Evolutionary conservation across 2,113 vertebrate genomes (phyloP).

Genomic region (Neolamprologus modestus): DNA sequence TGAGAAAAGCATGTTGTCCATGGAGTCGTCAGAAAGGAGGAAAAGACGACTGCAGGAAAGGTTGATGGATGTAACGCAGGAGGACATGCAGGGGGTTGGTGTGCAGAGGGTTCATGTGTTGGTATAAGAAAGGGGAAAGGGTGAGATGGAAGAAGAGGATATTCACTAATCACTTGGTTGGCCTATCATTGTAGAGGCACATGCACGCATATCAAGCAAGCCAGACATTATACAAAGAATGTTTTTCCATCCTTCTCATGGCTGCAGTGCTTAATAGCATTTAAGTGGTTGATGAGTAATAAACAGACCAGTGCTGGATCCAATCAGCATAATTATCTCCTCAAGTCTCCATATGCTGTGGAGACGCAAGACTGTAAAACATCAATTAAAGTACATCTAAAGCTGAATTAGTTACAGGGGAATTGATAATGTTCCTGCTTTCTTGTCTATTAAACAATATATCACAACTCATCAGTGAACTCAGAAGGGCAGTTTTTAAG

Average conservation of each 20-base stretch:
- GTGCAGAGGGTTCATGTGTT: background rate
- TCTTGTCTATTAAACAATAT: background rate
- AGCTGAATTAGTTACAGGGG: background rate
- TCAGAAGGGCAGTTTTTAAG: background rate
- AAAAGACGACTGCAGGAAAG: background rate
- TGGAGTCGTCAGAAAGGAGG: background rate
- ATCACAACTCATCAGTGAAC: background rate
- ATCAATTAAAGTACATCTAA: slow-evolving; percentile 21
- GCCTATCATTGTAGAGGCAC: background rate
- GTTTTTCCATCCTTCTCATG: background rate
- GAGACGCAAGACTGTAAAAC: background rate
- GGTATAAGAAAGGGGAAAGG: background rate
- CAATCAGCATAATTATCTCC: slow-evolving; percentile 31
- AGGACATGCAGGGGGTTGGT: background rate
- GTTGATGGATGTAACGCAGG: background rate
- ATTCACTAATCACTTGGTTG: background rate
- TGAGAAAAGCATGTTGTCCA: background rate
- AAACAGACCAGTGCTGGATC: background rate
- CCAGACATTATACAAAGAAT: background rate
- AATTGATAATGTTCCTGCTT: slow-evolving; percentile 2
- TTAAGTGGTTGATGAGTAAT: slow-evolving; percentile 30
- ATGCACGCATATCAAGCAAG: background rate
- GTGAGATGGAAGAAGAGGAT: background rate
- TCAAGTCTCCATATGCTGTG: background rate
- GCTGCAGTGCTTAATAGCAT: slow-evolving; percentile 5